Percentiles rank a stretch among this genome's conserved stretches.
phyloP scores from a whole-genome alignment of 2,113 vertebrate species.

The Nettapus auritus region DNA sequence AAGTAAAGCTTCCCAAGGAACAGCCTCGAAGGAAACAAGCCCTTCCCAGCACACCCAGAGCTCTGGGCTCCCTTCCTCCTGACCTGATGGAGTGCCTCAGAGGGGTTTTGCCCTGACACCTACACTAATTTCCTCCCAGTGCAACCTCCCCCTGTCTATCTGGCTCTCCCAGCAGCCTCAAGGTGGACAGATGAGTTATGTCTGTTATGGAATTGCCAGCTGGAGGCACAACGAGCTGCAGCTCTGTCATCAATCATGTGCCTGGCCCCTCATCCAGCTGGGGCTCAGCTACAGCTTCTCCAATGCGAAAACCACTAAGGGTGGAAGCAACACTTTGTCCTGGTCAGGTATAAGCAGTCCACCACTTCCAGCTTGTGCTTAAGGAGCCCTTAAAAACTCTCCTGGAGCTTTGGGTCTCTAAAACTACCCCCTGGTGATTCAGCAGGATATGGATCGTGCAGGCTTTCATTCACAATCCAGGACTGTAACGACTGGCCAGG shows the following conservation, averaged over 20 bases:
- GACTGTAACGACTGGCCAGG: neutral
- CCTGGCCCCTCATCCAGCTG: rapidly evolving
- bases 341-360: neutral
- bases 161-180: neutral
- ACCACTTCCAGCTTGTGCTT: neutral
- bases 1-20: neutral
- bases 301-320: neutral
- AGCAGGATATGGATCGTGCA: neutral
- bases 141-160: neutral
- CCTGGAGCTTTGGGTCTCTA: neutral
- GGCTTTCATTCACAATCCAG: neutral
- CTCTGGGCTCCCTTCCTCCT: neutral
- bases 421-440: neutral
- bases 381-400: neutral
- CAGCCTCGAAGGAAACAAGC: neutral
- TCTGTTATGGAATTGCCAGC: neutral
- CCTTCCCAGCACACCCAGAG: neutral
- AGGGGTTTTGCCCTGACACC: neutral
- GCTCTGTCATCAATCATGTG: neutral
- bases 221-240: neutral
- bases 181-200: neutral
- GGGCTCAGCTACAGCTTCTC: neutral
- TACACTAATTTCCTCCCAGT: neutral
- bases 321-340: neutral
- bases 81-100: neutral